A percentile compares a stretch with the other conserved stretches of the same genome.
These are phyloP conservation scores for Cylindroiulus punctatus DNA, from an alignment of 2,888 invertebrate genomes.

Conservation along the genomic window DNA sequence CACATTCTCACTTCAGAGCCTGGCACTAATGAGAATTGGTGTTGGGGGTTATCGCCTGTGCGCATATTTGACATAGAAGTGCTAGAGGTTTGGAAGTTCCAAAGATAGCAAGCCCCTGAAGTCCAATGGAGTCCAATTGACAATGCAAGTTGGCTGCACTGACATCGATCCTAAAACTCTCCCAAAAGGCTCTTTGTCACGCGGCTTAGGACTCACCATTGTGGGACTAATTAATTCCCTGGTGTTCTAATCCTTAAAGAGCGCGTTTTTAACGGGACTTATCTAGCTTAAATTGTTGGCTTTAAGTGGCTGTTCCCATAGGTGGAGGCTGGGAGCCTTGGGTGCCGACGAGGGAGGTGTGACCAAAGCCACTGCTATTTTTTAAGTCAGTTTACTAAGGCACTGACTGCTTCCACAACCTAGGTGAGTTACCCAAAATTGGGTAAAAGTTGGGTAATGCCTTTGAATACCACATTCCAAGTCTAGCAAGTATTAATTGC, in stretches of 20 bases:
- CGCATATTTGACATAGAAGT: constrained; percentile 6
- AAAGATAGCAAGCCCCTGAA: background rate
- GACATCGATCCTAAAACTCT: background rate
- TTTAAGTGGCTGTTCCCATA: background rate
- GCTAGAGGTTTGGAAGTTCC: background rate
- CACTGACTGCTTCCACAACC: no score
- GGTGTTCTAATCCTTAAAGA: background rate
- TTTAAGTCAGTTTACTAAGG: no score
- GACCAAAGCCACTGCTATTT: no score
- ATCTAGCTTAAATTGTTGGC: background rate
- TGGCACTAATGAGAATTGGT: constrained; percentile 8
- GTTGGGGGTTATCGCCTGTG: constrained; percentile 7
- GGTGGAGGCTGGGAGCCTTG: background rate
- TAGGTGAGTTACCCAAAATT: no score
- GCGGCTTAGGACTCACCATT: constrained; percentile 7
- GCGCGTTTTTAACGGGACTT: background rate
- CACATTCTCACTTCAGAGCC: constrained; percentile 9
- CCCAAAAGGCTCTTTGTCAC: background rate
- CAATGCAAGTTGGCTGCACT: background rate
- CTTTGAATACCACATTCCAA: no score
- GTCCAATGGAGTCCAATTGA: background rate
- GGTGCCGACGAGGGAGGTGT: background rate
- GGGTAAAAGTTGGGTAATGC: no score
- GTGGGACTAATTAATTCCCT: constrained; percentile 9
- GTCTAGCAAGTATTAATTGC: no score